Evolutionary conservation across 1,140 invertebrate genomes (phyloP).

Genomic region (Anthonomus grandis): DNA sequence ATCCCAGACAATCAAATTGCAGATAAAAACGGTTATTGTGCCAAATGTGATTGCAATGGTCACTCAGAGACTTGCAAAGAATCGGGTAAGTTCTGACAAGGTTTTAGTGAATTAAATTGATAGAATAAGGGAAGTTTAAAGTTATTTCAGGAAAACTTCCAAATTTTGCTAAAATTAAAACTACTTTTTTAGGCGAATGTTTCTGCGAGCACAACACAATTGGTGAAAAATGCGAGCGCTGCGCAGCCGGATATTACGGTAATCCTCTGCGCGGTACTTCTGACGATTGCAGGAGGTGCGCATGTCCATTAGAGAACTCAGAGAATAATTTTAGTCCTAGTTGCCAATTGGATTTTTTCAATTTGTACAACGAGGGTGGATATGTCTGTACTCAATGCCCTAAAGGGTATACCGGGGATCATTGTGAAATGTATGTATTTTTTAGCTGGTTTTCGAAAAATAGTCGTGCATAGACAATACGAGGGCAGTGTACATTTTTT

Average conservation of each 20-base stretch:
- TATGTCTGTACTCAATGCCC: slow-evolving; percentile 90
- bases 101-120: slow-evolving; percentile 1
- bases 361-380: slow-evolving; percentile 49
- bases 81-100: slow-evolving; percentile 37
- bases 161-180: too few species aligned
- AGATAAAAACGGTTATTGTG: slow-evolving; percentile 58
- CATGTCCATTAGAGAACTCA: slow-evolving; percentile 72
- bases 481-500: too few species aligned
- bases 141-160: too few species aligned
- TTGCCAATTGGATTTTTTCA: slow-evolving; percentile 65
- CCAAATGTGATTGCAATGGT: slow-evolving; percentile 85
- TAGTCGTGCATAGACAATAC: too few species aligned
- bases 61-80: slow-evolving; percentile 85
- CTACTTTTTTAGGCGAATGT: slow-evolving; percentile 58
- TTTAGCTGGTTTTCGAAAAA: too few species aligned
- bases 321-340: slow-evolving; percentile 87
- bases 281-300: slow-evolving; percentile 80
- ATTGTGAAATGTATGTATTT: slow-evolving; percentile 78
- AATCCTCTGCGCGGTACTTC: slow-evolving; percentile 72
- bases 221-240: slow-evolving; percentile 77
- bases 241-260: slow-evolving; percentile 87
- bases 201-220: slow-evolving; percentile 66
- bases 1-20: slow-evolving; percentile 54
- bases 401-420: slow-evolving; percentile 82
- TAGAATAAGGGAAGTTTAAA: too few species aligned